Percentiles rank a stretch among this genome's conserved stretches.
phyloP scores from a whole-genome alignment of 2,797 vertebrate genomes.

The Odontamblyopus rebecca region DNA sequence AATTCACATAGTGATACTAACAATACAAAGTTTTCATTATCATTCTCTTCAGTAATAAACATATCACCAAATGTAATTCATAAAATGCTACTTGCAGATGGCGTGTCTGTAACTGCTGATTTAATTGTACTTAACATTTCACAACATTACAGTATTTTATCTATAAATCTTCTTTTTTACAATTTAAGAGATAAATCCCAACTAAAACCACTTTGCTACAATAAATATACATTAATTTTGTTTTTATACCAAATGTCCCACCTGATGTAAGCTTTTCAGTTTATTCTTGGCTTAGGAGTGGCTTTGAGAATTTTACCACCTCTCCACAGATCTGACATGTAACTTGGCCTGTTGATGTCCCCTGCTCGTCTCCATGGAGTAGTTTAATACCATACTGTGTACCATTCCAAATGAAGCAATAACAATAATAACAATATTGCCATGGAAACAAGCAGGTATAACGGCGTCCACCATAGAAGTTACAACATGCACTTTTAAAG shows the following conservation, averaged over 20 bases:
- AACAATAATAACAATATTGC: too few relatives aligned
- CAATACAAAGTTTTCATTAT: neutral
- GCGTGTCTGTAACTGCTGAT: neutral
- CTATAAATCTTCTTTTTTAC: neutral
- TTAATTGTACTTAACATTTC: neutral
- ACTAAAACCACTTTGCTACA: neutral
- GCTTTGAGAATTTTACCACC: too few relatives aligned
- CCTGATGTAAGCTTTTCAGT: neutral
- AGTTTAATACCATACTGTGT: too few relatives aligned
- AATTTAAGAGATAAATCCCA: neutral
- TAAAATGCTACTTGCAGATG: neutral
- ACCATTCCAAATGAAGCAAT: too few relatives aligned
- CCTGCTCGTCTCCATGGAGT: too few relatives aligned
- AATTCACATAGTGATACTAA: neutral
- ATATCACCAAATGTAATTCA: neutral
- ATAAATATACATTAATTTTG: neutral
- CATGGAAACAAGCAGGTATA: too few relatives aligned
- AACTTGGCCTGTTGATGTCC: too few relatives aligned
- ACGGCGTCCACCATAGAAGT: too few relatives aligned
- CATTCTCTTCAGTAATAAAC: too few relatives aligned
- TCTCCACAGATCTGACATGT: too few relatives aligned
- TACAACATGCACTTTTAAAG: too few relatives aligned
- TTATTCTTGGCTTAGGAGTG: neutral
- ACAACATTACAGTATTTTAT: neutral
- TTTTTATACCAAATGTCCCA: neutral